Conservation (phyloP, 2,797 vertebrate species). For the Chiroxiphia lanceolata region DNA sequence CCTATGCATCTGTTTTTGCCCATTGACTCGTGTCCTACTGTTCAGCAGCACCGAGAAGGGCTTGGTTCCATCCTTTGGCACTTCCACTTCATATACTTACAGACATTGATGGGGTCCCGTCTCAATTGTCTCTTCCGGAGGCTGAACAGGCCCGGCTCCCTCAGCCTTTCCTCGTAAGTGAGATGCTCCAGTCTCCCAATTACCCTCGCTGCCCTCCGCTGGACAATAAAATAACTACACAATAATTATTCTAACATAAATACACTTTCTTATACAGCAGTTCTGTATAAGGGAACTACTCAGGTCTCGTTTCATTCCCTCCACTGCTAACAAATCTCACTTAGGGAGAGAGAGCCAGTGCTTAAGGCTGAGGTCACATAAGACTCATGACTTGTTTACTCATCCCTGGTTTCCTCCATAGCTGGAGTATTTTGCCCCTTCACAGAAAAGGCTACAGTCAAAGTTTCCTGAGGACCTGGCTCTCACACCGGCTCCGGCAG, state of each 20-base stretch:
- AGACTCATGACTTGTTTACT: background rate
- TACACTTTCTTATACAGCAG: background rate
- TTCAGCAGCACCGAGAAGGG: background rate
- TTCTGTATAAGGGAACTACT: background rate
- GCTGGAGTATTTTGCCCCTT: background rate
- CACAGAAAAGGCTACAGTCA: too few species aligned
- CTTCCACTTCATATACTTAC: background rate
- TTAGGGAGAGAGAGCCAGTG: background rate
- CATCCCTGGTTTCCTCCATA: background rate
- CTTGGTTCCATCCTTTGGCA: background rate
- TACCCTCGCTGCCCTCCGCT: background rate
- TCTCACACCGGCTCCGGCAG: too few species aligned
- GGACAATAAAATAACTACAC: background rate
- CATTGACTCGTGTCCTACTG: fast-evolving
- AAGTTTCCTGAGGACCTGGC: background rate
- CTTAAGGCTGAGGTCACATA: background rate
- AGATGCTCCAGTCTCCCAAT: background rate
- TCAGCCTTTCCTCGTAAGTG: background rate
- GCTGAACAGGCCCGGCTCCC: background rate
- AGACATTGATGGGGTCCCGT: fast-evolving
- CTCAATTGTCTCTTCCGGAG: fast-evolving
- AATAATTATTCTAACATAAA: background rate
- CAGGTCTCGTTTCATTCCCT: background rate
- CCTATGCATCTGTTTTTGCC: background rate
- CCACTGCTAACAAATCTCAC: background rate